Conservation (phyloP, 1,140 invertebrate species). For the Glossosoma conforme region DNA sequence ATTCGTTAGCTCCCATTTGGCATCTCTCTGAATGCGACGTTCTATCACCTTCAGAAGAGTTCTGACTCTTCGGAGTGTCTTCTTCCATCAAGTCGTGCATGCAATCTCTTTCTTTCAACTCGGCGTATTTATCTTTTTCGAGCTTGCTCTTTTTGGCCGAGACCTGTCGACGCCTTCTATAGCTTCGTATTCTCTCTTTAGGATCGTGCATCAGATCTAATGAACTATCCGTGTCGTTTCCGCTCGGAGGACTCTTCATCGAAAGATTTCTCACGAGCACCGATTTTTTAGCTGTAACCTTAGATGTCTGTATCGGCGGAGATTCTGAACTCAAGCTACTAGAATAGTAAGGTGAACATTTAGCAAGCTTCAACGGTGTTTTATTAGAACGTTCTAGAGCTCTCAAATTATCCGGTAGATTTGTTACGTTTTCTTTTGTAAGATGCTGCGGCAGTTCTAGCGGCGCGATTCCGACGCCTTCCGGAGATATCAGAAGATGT, state of each 20-base stretch:
- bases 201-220: slow-evolving; percentile 58
- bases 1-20: slow-evolving; percentile 33
- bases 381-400: slow-evolving; percentile 41
- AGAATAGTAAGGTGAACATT: slow-evolving; percentile 65
- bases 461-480: slow-evolving; percentile 25
- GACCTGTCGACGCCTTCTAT: slow-evolving; percentile 57
- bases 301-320: slow-evolving; percentile 56
- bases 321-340: slow-evolving; percentile 64
- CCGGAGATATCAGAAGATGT: slow-evolving; percentile 50
- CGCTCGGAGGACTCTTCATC: slow-evolving; percentile 60
- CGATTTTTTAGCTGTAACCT: slow-evolving; percentile 53
- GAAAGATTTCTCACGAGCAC: slow-evolving; percentile 47
- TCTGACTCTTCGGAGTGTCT: slow-evolving; percentile 49
- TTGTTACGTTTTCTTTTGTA: slow-evolving; percentile 30
- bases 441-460: slow-evolving; percentile 25
- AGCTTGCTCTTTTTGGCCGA: slow-evolving; percentile 51
- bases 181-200: slow-evolving; percentile 55
- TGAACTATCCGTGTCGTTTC: slow-evolving; percentile 64
- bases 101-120: slow-evolving; percentile 35
- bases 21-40: slow-evolving; percentile 40
- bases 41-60: slow-evolving; percentile 50
- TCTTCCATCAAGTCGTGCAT: slow-evolving; percentile 52
- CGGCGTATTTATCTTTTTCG: slow-evolving; percentile 43
- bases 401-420: slow-evolving; percentile 26
- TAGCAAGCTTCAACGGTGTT: slow-evolving; percentile 47